phyloP scores from a whole-genome alignment of 2,113 vertebrate species.

The Chunga burmeisteri region DNA sequence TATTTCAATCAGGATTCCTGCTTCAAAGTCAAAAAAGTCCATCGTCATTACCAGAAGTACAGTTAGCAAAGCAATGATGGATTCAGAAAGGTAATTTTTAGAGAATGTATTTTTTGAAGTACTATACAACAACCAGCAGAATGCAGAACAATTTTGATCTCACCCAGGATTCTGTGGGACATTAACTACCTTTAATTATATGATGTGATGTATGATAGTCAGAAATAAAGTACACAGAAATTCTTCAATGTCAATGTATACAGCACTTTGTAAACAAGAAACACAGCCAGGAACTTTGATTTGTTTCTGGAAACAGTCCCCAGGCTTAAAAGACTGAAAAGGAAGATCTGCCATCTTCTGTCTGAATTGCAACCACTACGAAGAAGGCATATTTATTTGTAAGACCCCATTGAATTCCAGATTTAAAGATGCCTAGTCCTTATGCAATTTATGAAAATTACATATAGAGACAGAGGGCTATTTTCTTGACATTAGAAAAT shows the following conservation, averaged over 20 bases:
- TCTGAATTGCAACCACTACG: constrained; percentile 26
- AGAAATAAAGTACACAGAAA: constrained; percentile 61
- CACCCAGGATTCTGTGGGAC: neutral
- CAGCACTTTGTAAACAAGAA: constrained; percentile 71
- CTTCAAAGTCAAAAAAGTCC: constrained; percentile 48
- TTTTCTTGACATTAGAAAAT: neutral
- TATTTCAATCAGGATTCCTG: constrained; percentile 38
- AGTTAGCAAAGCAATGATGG: constrained; percentile 7
- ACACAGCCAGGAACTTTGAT: constrained; percentile 57
- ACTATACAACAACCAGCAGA: constrained; percentile 10
- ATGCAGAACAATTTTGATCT: constrained; percentile 14
- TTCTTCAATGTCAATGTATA: constrained; percentile 72
- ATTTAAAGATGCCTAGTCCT: neutral
- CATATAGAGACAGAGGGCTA: neutral
- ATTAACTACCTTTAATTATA: constrained; percentile 64
- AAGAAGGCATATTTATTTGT: constrained; percentile 1
- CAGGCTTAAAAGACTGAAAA: constrained; percentile 32
- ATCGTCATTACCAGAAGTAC: constrained; percentile 27
- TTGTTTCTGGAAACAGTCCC: constrained; percentile 55
- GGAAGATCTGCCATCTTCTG: constrained; percentile 54
- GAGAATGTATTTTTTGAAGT: neutral
- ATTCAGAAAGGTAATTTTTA: constrained; percentile 42
- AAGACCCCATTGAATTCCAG: neutral
- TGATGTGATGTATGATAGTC: constrained; percentile 44
- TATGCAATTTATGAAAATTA: neutral